Evolutionary conservation across 2,113 vertebrate species (phyloP), one percentile per base, ranked within the genome.

Genomic region (Megalops atlanticus): DNA sequence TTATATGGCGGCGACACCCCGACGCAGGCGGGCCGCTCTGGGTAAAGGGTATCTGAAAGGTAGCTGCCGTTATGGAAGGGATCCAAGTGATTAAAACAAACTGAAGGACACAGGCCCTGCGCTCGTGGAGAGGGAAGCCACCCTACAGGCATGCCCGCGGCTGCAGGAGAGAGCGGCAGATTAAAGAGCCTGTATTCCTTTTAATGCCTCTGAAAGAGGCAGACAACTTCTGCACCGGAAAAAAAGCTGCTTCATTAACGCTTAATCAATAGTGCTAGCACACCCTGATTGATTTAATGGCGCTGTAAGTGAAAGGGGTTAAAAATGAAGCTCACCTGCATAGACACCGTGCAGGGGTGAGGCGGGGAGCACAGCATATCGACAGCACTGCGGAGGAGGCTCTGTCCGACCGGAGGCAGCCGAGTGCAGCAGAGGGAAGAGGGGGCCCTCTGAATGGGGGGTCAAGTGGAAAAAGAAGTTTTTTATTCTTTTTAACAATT

Each of bases 141-240:
- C 94, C 91, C 95, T 95, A 93, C 95, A 95, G 96, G 95, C 91
- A 94, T 93, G 96, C 95, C 94, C 91, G 95, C 93, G 95, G 95
- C 95, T 91, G 94, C 92, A 94, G 94, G 94, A 95, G 90, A 95
- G 93, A 95, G 93, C 92, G 87, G 84, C 93, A 96, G 95, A 96
- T 96, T 96, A 96, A 96, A 96, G 95, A 94, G 93, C 87, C 94
- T 92, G 94, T 95, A 96, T 96, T 96, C 95, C 95, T 96, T 96
- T 96, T 96, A 95, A 96, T 95, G 95, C 95, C 94, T 94, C 91
- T 80, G 76, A 87, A 83, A 86, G 85, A 78, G 83, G 85, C 76
- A 80, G 80, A 81, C 82, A 76, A 85, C 75, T 85, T 84, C 76
- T 52, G 81, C 80, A 47, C 71, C 33, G 84, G 69, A 79, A 72